phyloP scores from a whole-genome alignment of 2,888 invertebrate species.

The Diplolepis rosae region DNA sequence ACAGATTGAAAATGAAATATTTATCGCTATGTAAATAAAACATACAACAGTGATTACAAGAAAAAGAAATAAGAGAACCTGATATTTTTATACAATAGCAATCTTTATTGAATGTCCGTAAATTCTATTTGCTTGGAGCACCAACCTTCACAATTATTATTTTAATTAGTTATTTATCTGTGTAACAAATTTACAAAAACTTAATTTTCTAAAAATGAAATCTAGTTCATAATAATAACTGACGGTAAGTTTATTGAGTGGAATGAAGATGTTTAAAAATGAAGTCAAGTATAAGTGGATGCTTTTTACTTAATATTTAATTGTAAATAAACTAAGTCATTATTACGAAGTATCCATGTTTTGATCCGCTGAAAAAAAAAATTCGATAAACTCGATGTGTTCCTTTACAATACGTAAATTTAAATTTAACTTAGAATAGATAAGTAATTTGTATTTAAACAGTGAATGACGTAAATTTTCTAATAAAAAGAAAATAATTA shows the following conservation, averaged over 20 bases:
- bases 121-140: neutral
- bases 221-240: neutral
- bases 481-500: neutral
- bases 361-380: slow-evolving; percentile 58
- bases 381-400: neutral
- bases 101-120: neutral
- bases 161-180: neutral
- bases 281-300: slow-evolving; percentile 12
- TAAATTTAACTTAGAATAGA: neutral
- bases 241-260: neutral
- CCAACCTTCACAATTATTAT: neutral
- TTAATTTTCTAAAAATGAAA: neutral
- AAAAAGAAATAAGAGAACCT: neutral
- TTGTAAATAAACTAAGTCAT: slow-evolving; percentile 10
- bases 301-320: slow-evolving; percentile 22
- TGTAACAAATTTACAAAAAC: neutral
- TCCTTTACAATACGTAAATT: neutral
- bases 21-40: neutral
- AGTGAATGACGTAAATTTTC: neutral
- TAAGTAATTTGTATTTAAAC: neutral
- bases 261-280: neutral
- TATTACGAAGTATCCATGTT: slow-evolving; percentile 61
- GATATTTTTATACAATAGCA: neutral
- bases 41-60: neutral
- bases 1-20: neutral